Evolutionary conservation across 2,888 invertebrate species (phyloP).

Genomic region (Alentia gelatinosa): DNA sequence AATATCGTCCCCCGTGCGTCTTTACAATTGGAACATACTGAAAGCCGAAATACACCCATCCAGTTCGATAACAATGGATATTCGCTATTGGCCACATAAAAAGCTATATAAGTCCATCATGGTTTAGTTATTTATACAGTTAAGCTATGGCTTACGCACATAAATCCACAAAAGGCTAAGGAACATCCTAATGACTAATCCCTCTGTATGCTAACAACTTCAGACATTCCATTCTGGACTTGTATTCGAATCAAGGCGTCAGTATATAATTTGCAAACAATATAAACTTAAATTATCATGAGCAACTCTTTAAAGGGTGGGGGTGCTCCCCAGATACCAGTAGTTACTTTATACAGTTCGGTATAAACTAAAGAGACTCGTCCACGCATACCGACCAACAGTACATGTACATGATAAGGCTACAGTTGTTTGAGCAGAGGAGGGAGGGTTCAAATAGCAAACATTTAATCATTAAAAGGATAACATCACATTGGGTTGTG

Average conservation of each 20-base stretch:
- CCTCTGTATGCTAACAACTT: background rate
- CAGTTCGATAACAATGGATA: background rate
- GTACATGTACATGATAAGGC: slow-evolving; percentile 14
- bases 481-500: background rate
- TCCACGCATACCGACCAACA: background rate
- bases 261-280: slow-evolving; percentile 3
- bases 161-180: background rate
- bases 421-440: slow-evolving; percentile 26
- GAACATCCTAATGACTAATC: background rate
- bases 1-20: background rate
- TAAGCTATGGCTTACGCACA: background rate
- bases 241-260: background rate
- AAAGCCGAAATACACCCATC: too few species aligned
- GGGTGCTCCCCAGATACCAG: background rate
- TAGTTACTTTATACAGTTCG: background rate
- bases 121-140: background rate
- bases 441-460: slow-evolving; percentile 2
- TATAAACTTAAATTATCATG: slow-evolving; percentile 1
- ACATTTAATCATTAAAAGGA: background rate
- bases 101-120: slow-evolving; percentile 6
- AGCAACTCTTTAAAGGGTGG: slow-evolving; percentile 14
- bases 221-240: background rate
- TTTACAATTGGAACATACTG: too few species aligned
- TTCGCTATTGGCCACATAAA: background rate
- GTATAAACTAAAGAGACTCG: background rate